Evolutionary conservation across 2,113 vertebrate species (phyloP).

Genomic region (Misgurnus mizolepis): DNA sequence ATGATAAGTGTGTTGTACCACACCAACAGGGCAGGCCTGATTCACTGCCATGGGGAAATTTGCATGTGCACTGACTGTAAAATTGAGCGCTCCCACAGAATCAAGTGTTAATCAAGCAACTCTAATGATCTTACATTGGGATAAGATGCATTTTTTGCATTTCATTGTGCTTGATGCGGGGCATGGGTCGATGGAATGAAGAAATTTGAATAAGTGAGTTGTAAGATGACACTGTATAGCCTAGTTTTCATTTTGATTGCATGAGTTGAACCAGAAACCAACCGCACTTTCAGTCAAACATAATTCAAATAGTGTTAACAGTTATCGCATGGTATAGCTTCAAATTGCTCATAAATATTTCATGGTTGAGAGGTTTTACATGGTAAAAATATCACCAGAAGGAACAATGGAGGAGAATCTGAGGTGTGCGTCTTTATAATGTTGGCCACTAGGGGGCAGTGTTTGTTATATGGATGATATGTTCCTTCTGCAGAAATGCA

Average conservation of each 20-base stretch:
- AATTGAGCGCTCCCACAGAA: constrained; percentile 68
- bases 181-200: constrained; percentile 16
- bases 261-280: neutral
- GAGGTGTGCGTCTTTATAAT: neutral
- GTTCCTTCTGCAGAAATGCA: neutral
- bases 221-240: neutral
- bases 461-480: constrained; percentile 13
- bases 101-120: constrained; percentile 68
- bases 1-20: constrained; percentile 55
- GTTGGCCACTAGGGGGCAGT: constrained; percentile 28
- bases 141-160: constrained; percentile 51
- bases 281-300: neutral
- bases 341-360: neutral
- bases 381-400: neutral
- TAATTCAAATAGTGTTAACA: neutral
- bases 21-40: constrained; percentile 41
- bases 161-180: constrained; percentile 18
- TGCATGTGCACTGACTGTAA: constrained; percentile 71
- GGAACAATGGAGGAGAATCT: neutral
- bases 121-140: constrained; percentile 63
- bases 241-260: neutral
- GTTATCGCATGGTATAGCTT: neutral
- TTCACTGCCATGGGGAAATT: constrained; percentile 62
- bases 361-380: neutral
- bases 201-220: neutral